A percentile compares a stretch with the other conserved stretches of the same genome.
These are phyloP conservation scores for Corythucha ciliata DNA, from an alignment of 2,888 invertebrate genomes.

Conservation along the genomic window DNA sequence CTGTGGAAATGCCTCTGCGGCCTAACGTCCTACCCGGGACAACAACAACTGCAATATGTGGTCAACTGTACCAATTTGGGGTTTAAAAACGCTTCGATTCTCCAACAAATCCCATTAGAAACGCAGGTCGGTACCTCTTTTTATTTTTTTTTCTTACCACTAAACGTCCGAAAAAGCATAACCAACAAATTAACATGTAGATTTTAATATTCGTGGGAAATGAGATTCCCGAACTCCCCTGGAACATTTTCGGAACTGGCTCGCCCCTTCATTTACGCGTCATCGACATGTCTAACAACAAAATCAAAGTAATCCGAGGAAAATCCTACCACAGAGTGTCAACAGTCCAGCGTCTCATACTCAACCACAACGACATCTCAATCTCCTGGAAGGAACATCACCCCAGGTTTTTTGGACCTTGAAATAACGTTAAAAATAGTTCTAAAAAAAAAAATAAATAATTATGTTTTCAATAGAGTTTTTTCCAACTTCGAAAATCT, in stretches of 20 bases:
- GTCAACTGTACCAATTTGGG: slow-evolving; percentile 62
- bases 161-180: not conserved
- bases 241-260: slow-evolving; percentile 61
- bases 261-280: slow-evolving; percentile 50
- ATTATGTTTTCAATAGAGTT: slow-evolving; percentile 42
- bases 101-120: slow-evolving; percentile 53
- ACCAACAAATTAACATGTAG: slow-evolving; percentile 39
- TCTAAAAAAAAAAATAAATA: not conserved
- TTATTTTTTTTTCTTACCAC: slow-evolving; percentile 8
- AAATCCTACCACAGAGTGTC: slow-evolving; percentile 65
- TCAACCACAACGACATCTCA: slow-evolving; percentile 62
- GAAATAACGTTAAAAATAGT: slow-evolving; percentile 12
- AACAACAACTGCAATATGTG: slow-evolving; percentile 45
- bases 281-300: slow-evolving; percentile 65
- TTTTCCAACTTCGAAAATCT: slow-evolving; percentile 61
- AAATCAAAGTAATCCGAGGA: slow-evolving; percentile 59
- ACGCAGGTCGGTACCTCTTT: slow-evolving; percentile 45
- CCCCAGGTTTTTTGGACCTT: too few species aligned
- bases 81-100: slow-evolving; percentile 50
- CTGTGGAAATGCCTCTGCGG: slow-evolving; percentile 52
- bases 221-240: slow-evolving; percentile 52
- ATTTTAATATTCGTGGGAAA: slow-evolving; percentile 65
- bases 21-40: slow-evolving; percentile 45
- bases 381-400: slow-evolving; percentile 51
- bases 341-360: slow-evolving; percentile 55